Conservation (phyloP, 2,888 invertebrate species). For the Lithophane ornitopus region DNA sequence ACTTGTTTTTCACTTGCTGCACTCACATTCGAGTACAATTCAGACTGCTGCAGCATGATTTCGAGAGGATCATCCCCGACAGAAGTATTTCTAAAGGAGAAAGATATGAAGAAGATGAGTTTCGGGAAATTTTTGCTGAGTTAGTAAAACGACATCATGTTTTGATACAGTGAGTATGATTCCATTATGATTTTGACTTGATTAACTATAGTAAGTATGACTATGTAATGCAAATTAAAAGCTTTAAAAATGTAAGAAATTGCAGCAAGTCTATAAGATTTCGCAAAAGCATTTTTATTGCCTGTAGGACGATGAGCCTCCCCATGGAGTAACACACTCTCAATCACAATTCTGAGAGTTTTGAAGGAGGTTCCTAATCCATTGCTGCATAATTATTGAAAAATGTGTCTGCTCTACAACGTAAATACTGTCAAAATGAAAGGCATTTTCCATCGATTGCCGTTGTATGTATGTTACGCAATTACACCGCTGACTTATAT, state of each 20-base stretch:
- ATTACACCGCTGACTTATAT: not conserved
- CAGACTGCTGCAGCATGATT: conserved; percentile 68
- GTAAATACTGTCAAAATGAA: too few species aligned
- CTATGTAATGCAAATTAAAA: not conserved
- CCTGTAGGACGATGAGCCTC: not conserved
- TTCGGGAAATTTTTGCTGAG: conserved; percentile 58
- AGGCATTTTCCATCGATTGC: too few species aligned
- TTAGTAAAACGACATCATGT: conserved; percentile 72
- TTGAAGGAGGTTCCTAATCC: too few species aligned
- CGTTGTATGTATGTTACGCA: too few species aligned
- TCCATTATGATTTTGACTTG: not conserved
- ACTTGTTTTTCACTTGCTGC: conserved; percentile 74
- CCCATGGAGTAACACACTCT: too few species aligned
- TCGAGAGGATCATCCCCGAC: conserved; percentile 63
- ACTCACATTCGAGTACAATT: conserved; percentile 73
- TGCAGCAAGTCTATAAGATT: not conserved
- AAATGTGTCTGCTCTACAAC: too few species aligned
- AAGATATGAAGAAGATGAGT: conserved; percentile 31
- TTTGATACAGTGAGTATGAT: conserved; percentile 69
- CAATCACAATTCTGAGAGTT: too few species aligned
- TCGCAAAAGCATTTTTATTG: too few species aligned
- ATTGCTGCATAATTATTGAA: too few species aligned
- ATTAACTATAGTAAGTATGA: too few species aligned
- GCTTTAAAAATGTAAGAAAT: not conserved
- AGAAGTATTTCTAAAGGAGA: conserved; percentile 31